Percentiles rank a stretch among this genome's conserved stretches.
Evolutionary conservation across 1,140 invertebrate species (phyloP).

Genomic region (Formica selysi): DNA sequence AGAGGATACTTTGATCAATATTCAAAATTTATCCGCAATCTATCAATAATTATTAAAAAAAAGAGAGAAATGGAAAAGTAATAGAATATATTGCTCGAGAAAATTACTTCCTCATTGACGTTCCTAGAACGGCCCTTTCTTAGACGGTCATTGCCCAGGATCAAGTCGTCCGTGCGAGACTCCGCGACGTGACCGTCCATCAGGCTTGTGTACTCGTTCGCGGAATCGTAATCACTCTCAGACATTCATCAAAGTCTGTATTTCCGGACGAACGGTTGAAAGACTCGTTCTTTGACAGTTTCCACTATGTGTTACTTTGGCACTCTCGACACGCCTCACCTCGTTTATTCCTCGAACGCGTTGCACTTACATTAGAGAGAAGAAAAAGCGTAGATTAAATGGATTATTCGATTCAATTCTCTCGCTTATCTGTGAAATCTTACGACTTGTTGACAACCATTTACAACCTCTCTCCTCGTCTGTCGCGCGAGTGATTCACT

Average conservation of each 20-base stretch:
- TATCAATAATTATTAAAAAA: neutral
- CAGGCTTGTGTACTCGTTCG: conserved; percentile 91
- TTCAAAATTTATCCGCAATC: neutral
- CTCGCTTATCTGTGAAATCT: neutral
- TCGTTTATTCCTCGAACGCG: neutral
- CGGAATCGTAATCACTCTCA: conserved; percentile 86
- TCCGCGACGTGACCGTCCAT: conserved; percentile 93
- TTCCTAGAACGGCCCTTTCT: conserved; percentile 81
- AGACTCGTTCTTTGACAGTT: neutral
- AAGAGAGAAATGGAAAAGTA: neutral
- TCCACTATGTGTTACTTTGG: neutral
- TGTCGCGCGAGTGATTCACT: conserved; percentile 17
- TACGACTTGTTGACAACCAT: conserved; percentile 26
- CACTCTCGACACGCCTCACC: neutral
- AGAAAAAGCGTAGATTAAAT: neutral
- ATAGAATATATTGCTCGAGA: neutral
- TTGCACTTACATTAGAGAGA: neutral
- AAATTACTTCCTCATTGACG: conserved; percentile 80
- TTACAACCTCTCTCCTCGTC: conserved; percentile 11
- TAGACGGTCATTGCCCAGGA: conserved; percentile 77
- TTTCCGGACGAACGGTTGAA: conserved; percentile 43
- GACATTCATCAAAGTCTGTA: conserved; percentile 84
- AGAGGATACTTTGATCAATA: neutral
- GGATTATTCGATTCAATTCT: neutral
- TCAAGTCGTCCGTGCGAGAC: conserved; percentile 81